Evolutionary conservation across 2,113 vertebrate species (phyloP), one percentile per base, ranked within the genome.

Genomic region (Neodon shergylaensis): DNA sequence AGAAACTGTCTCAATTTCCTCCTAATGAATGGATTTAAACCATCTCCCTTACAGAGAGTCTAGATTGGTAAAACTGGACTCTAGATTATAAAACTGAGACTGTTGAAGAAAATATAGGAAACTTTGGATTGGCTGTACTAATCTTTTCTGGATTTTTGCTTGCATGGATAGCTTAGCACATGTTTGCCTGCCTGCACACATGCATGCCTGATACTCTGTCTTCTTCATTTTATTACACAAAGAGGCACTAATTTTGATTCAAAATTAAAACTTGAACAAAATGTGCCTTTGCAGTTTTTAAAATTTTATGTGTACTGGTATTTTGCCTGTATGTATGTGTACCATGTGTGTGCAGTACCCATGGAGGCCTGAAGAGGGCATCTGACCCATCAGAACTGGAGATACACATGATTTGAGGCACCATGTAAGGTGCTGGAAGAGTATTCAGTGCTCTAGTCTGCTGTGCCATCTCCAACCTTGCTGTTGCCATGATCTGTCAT

Each of bases 1-100:
- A 93, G 95, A 91, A 66, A 92, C 96, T 66, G 0, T 96, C 95
- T 98, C 94, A 92, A 44, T 97, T 97, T 94, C 47, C 63, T 97
- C 72, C 91, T 97, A 86, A 81, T 79, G 93, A 86, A 68, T 97
- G 84, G 61, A 88, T 96, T 74, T 94, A 97, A 90, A 81, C 88
- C 76, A 96, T 63, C 90, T 73, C 95, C 58, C 81, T 92, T 66
- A 58, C 6, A 58, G 58, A 58, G 78, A 58, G 77, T 84, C 65
- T 79, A 90, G 54, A 52, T 61, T 28, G 49, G 49, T n/a, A 73
- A 86, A 54, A 12, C 11, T 72, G 28, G 77, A 65, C 82, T 81
- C 65, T 79, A 90, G 63, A 47, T 66, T 28, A 68, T n/a, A 73
- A 86, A 54, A 12, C 8, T 72, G 28, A 52, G 73, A n/a, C 39